Base-by-base conservation (phyloP, 1,140 invertebrate genomes). In the Lasioglossum baleicum region DNA sequence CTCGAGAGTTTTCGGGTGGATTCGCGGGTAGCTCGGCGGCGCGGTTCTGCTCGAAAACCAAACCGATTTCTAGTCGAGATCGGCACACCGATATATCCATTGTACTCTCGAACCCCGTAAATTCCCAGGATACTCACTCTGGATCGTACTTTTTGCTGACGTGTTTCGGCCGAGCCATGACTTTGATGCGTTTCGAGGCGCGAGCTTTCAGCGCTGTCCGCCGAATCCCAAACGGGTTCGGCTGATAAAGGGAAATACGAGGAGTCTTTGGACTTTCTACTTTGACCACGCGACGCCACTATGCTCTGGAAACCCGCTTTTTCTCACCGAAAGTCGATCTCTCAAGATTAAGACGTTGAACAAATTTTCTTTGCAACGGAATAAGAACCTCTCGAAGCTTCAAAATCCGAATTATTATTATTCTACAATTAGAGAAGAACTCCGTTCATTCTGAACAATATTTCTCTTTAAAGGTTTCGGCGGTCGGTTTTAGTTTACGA, bases 121-220 rank as follows among this genome's bases (percentile, higher is more conserved):
- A 31, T 2, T n/a, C 13, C 7, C 0, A 13, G 60, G 64, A 31
- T 79, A 87, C 89, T 91, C 85, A 92, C 91, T 71, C 48, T 8
- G 78, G 65, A 53, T 86, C 76, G 73, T 87, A 90, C 85, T 89
- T 92, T 78, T 90, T 89, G n/a, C 42, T 87, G 48, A 88, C n/a
- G 68, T 66, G 63, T 61, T 86, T 80, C 5, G 91, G 90, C n/a
- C 78, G 78, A 10, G 91, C 89, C 90, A 92, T 90, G 68, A 88
- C 85, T 79, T 86, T 89, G 72, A 90, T 88, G 44, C 91, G 86
- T 74, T 86, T 90, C 51, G 87, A 87, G 1, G 89, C 74, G 0
- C 77, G 86, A 26, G 83, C 79, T 72, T n/a, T 88, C 7, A 91
- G 75, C 20, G 90, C 89, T 1, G 84, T 51, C 1, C 83, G 86